Conservation (phyloP, 1,140 invertebrate species). For the Zophobas atratus region DNA sequence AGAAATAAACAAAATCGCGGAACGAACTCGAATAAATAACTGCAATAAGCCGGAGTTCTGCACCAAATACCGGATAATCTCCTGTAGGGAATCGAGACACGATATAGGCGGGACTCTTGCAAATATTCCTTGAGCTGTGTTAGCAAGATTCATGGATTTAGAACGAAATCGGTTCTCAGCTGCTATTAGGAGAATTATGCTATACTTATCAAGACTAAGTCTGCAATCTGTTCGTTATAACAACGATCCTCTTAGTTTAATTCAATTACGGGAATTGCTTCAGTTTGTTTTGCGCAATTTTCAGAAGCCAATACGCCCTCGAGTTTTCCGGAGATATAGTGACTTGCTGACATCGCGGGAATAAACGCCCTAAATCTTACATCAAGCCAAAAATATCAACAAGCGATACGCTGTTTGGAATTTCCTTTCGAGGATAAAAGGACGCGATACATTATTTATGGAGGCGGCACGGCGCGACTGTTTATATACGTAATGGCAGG, state of each 20-base stretch:
- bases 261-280: slow-evolving; percentile 39
- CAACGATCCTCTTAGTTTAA: slow-evolving; percentile 49
- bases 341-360: background rate
- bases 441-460: too few relatives aligned
- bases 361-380: background rate
- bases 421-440: too few relatives aligned
- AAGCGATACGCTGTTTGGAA: too few relatives aligned
- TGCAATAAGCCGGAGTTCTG: slow-evolving; percentile 46
- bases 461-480: too few relatives aligned
- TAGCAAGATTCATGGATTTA: slow-evolving; percentile 50
- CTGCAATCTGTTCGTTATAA: slow-evolving; percentile 47
- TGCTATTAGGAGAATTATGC: slow-evolving; percentile 49
- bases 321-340: background rate
- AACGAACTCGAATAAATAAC: slow-evolving; percentile 43
- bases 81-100: slow-evolving; percentile 52
- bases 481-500: too few relatives aligned
- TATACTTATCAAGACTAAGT: slow-evolving; percentile 51
- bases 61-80: slow-evolving; percentile 51
- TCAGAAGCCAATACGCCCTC: slow-evolving; percentile 36
- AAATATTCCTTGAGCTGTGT: slow-evolving; percentile 51
- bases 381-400: background rate
- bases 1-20: slow-evolving; percentile 27
- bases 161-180: slow-evolving; percentile 45
- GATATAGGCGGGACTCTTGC: slow-evolving; percentile 51
- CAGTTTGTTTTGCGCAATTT: slow-evolving; percentile 29